phyloP scores from a whole-genome alignment of 2,113 vertebrate species.

The Colossoma macropomum region DNA sequence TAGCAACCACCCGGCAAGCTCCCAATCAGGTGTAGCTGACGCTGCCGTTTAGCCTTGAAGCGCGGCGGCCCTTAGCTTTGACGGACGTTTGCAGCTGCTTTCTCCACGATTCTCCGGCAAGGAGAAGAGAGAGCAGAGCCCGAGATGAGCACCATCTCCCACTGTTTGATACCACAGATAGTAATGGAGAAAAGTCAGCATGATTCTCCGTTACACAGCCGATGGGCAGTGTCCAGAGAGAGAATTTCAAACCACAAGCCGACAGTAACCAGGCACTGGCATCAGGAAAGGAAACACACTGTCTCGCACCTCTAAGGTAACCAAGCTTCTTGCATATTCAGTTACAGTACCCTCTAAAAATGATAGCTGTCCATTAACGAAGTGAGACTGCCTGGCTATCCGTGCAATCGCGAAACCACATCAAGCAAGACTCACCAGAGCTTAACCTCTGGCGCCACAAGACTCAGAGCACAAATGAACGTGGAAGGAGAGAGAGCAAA shows the following conservation, averaged over 20 bases:
- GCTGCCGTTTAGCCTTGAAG: constrained; percentile 72
- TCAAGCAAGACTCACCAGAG: not conserved
- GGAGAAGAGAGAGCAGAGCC: not conserved
- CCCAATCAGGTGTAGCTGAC: constrained; percentile 81
- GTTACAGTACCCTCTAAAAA: constrained; percentile 12
- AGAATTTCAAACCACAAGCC: not conserved
- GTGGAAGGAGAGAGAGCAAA: constrained; percentile 14
- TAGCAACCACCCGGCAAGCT: constrained; percentile 84
- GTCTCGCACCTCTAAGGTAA: constrained; percentile 15
- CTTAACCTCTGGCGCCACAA: constrained; percentile 4
- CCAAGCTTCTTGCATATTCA: not conserved
- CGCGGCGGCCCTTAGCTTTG: constrained; percentile 54
- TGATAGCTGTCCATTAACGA: constrained; percentile 2
- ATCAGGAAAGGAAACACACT: constrained; percentile 5
- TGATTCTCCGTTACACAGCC: not conserved
- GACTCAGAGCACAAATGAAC: not conserved
- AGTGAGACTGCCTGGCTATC: not conserved
- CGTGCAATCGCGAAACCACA: not conserved
- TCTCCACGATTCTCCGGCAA: constrained; percentile 22
- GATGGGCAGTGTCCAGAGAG: not conserved
- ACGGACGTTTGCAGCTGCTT: constrained; percentile 55
- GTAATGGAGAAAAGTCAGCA: not conserved
- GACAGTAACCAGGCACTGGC: constrained; percentile 4
- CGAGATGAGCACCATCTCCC: not conserved
- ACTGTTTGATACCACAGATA: not conserved